A percentile compares a stretch with the other conserved stretches of the same genome.
phyloP scores from a whole-genome alignment of 1,140 invertebrate species.

The Megathymus violae region DNA sequence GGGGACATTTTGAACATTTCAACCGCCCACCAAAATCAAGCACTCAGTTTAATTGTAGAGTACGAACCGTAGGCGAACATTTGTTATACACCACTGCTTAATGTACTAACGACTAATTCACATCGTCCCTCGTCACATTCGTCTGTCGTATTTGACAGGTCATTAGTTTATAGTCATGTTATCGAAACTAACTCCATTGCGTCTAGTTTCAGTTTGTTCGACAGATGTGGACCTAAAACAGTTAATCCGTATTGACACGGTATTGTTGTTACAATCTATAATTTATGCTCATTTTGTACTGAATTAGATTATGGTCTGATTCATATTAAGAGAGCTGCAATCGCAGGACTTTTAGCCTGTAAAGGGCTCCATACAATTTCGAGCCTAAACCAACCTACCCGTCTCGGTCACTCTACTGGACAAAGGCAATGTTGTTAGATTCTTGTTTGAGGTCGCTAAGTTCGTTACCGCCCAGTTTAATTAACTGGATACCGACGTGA shows the following conservation, averaged over 20 bases:
- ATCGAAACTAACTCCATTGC: slow-evolving; percentile 24
- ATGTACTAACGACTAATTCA: slow-evolving; percentile 29
- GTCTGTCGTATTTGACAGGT: slow-evolving; percentile 23
- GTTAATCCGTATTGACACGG: slow-evolving; percentile 3
- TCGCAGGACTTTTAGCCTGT: no score
- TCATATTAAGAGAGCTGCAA: background rate
- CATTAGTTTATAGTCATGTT: slow-evolving; percentile 24
- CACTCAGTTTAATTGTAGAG: slow-evolving; percentile 8
- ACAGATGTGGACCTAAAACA: slow-evolving; percentile 9
- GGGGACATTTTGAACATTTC: background rate
- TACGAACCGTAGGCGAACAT: slow-evolving; percentile 1
- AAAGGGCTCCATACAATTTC: no score
- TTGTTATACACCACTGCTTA: slow-evolving; percentile 10
- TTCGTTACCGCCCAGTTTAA: no score
- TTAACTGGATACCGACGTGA: no score
- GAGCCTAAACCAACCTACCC: no score
- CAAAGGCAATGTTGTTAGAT: no score
- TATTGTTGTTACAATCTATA: slow-evolving; percentile 2
- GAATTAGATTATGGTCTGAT: background rate
- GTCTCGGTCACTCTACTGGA: no score
- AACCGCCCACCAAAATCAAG: background rate
- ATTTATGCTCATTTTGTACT: background rate
- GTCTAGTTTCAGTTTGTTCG: slow-evolving; percentile 18
- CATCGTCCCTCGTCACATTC: slow-evolving; percentile 15
- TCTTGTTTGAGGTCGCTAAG: no score